Evolutionary conservation across 2,113 vertebrate genomes (phyloP), one percentile per base, ranked within the genome.

Genomic region (Chaetodon auriga): DNA sequence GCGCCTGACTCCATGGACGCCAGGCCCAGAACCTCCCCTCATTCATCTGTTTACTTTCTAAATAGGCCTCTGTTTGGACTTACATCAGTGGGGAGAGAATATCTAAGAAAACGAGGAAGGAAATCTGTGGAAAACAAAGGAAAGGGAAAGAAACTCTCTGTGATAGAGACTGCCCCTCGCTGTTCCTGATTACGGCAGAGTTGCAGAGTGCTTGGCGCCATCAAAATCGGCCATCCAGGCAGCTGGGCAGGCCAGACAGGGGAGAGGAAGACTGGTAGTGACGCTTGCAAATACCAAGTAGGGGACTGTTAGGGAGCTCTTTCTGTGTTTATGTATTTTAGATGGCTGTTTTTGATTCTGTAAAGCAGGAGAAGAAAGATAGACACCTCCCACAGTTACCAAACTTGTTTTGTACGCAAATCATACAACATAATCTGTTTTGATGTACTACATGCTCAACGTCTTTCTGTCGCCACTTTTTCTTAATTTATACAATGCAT

Each of bases 61-160:
- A 96, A 95, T 95, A 95, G 93, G 91, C 93, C 89, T 93, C 87
- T 95, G 94, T 95, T 96, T 95, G 95, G 94, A 95, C 94, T 95
- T 93, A 95, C 95, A 95, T 96, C 95, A 95, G 94, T 94, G 87
- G 93, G 84, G 92, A 94, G 85, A 95, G 94, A 95, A 95, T 95
- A 95, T 96, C 94, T 94, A 95, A 96, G 94, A 96, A 96, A 95
- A 95, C 89, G 90, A 95, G 96, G 96, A 96, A 96, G 96, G 96
- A 96, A 96, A 94, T 94, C 90, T 90, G 91, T 91, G 91, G 93
- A 96, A 95, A 96, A 96, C 95, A 96, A 95, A 96, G 95, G 95
- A 95, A 95, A 92, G 82, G 95, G 95, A 96, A 96, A 95, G 94
- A 95, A 95, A 95, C 92, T 90, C 94, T 93, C 80, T 86, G 92